phyloP scores from a whole-genome alignment of 2,113 vertebrate species.

The Rhinogobius similis region DNA sequence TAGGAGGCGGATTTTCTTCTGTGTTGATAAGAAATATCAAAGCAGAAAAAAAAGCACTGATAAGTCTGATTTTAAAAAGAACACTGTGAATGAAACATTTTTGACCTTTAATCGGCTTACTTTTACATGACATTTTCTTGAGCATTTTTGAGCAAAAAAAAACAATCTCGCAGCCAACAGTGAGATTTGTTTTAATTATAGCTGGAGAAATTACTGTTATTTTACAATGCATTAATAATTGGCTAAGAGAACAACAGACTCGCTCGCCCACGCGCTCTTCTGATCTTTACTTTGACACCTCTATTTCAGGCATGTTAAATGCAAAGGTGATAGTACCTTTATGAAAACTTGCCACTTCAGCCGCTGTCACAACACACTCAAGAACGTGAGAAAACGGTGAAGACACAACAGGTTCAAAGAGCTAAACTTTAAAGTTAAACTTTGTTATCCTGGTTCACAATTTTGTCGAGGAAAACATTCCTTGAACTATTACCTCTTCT shows the following conservation, averaged over 20 bases:
- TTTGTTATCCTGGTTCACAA: neutral
- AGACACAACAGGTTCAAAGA: neutral
- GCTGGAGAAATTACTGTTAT: neutral
- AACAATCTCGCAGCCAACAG: neutral
- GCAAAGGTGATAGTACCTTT: constrained; percentile 2
- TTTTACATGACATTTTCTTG: constrained; percentile 10
- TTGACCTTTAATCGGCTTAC: constrained; percentile 4
- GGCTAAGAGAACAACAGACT: constrained; percentile 3
- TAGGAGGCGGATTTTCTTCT: neutral
- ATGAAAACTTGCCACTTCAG: constrained; percentile 1
- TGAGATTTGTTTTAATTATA: constrained; percentile 8
- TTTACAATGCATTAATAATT: neutral
- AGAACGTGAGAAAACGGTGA: neutral
- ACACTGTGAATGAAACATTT: neutral
- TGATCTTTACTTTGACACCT: constrained; percentile 12
- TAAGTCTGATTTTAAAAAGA: neutral
- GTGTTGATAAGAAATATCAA: neutral
- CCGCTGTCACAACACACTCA: neutral
- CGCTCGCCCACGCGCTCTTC: neutral
- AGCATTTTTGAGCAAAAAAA: neutral
- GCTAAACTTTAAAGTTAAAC: neutral
- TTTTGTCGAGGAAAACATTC: neutral
- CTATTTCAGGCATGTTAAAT: neutral
- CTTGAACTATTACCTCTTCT: neutral
- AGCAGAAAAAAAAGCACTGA: neutral